Evolutionary conservation across 2,888 invertebrate species (phyloP).

Genomic region (Drosophila fungiperda): DNA sequence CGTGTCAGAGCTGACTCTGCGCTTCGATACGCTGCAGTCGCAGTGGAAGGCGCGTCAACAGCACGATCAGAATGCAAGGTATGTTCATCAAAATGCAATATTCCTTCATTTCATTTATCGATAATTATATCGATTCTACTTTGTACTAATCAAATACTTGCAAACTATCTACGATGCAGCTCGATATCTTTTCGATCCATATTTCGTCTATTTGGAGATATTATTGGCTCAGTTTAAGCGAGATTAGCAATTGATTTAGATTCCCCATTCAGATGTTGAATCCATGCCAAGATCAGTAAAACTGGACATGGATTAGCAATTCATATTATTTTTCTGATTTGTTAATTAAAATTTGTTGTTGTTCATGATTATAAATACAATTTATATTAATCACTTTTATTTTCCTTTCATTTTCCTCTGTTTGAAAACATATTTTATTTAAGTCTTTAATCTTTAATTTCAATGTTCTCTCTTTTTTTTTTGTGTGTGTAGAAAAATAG

Average conservation of each 20-base stretch:
- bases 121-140: not conserved
- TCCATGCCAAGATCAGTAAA: not conserved
- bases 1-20: constrained; percentile 88
- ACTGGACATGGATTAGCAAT: constrained; percentile 4
- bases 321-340: not conserved
- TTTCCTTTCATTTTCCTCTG: not conserved
- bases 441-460: not conserved
- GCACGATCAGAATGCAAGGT: constrained; percentile 92
- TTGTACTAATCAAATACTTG: constrained; percentile 42
- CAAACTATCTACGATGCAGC: constrained; percentile 33
- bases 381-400: not conserved
- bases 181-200: constrained; percentile 11
- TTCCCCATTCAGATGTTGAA: not conserved
- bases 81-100: constrained; percentile 65
- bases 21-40: constrained; percentile 89
- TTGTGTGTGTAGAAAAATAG: constrained; percentile 1
- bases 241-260: not conserved
- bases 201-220: constrained; percentile 19
- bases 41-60: constrained; percentile 91
- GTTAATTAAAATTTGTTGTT: not conserved
- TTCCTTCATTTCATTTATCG: not conserved
- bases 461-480: not conserved
- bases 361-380: not conserved
- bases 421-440: not conserved
- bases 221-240: constrained; percentile 11